Base-by-base conservation (phyloP, 2,888 invertebrate species). In the Tipula confusa region DNA sequence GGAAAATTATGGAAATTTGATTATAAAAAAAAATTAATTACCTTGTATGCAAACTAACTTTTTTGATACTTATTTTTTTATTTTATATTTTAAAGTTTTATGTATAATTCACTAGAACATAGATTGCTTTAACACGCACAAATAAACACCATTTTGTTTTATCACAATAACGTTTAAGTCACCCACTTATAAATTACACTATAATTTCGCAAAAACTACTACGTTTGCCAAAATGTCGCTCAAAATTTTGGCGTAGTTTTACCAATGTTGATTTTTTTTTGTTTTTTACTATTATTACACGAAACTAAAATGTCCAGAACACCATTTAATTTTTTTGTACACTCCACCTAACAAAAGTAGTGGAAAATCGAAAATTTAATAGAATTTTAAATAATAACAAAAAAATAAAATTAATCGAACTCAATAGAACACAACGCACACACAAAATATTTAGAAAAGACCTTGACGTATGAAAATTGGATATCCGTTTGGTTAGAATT, bases 401-500 rank as follows among this genome's bases (percentile, higher is more conserved):
- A 64, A 43, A 64, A 11, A 24, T 18, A 64, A 64, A 64, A 64
- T 64, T 64, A 9, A 64, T 64, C 24, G 43, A 43, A 43, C n/a
- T n/a, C n/a, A 36, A 36, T n/a, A n/a, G 43, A 79, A 29, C 29
- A n/a, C n/a, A n/a, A n/a, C n/a, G n/a, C n/a, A 29, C 80, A 31
- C 29, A 29, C 80, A 31, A 80, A 80, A 80, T 80, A 31, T 29
- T 64, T 80, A 80, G 31, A 80, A 80, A 80, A 31, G 80, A 80
- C 80, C 80, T 80, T 80, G 80, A 82, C 82, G 82, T 33, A 33
- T 33, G 33, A 82, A 82, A 82, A 82, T 33, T 82, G 82, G 82
- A 82, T 82, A 82, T 82, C 82, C 82, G 82, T 82, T 82, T 82
- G 82, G 80, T 80, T 80, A 80, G 80, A 80, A 29, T 80, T 80